phyloP scores from a whole-genome alignment of 2,888 invertebrate genomes.

The Scaptomyza polygonia region DNA sequence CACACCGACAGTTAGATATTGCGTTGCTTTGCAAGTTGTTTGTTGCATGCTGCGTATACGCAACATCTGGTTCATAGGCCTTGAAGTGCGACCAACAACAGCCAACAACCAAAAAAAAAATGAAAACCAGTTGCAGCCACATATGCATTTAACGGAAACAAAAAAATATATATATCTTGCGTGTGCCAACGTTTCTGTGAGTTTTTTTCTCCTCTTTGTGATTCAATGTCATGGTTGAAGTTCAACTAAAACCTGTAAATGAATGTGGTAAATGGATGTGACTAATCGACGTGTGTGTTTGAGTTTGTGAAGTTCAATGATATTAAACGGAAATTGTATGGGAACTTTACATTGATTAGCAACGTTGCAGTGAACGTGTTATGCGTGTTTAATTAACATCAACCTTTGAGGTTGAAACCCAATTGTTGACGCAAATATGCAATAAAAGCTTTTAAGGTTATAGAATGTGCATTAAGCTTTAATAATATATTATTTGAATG shows the following conservation, averaged over 20 bases:
- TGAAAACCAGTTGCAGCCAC: conserved; percentile 64
- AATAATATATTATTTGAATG: background rate
- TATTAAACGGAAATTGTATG: conserved; percentile 13
- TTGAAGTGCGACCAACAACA: conserved; percentile 39
- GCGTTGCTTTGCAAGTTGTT: conserved; percentile 44
- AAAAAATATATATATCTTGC: conserved; percentile 25
- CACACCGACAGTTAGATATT: background rate
- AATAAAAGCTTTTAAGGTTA: background rate
- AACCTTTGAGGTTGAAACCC: background rate
- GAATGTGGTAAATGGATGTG: conserved; percentile 22
- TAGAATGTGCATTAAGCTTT: background rate
- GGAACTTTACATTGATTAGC: conserved; percentile 9
- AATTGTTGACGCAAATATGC: background rate
- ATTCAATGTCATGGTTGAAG: conserved; percentile 70
- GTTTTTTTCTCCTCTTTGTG: conserved; percentile 27
- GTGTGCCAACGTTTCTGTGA: conserved; percentile 38
- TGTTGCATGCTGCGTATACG: conserved; percentile 68
- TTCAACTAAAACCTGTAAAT: conserved; percentile 39
- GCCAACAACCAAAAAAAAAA: too few relatives aligned
- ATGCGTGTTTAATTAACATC: conserved; percentile 2
- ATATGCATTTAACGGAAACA: conserved; percentile 45
- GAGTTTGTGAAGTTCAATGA: conserved; percentile 45
- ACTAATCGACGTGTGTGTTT: conserved; percentile 32
- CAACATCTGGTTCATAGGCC: conserved; percentile 56
- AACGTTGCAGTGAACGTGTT: background rate